These are phyloP conservation scores for Mellilla xanthometata DNA, from an alignment of 2,888 invertebrate species.

Conservation along the genomic window DNA sequence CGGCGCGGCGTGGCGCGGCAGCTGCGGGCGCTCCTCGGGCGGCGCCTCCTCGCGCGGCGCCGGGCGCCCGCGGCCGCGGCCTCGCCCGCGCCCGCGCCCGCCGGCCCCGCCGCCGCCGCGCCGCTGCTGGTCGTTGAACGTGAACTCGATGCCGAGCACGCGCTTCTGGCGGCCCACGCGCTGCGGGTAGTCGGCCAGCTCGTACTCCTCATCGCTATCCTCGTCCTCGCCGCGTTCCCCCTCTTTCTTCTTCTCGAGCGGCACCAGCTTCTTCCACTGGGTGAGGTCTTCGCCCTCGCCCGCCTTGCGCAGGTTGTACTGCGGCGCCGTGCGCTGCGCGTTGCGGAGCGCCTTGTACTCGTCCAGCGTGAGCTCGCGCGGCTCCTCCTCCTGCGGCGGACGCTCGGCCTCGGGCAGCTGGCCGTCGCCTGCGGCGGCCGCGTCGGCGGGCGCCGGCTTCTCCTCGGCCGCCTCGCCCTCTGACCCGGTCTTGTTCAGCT, in stretches of 20 bases:
- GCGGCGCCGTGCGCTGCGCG: conserved; percentile 90
- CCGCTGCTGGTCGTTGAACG: conserved; percentile 91
- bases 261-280: conserved; percentile 96
- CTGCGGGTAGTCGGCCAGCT: conserved; percentile 91
- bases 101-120: conserved; percentile 86
- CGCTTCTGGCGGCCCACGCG: conserved; percentile 94
- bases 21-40: conserved; percentile 62
- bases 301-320: conserved; percentile 95
- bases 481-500: conserved; percentile 75
- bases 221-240: conserved; percentile 84
- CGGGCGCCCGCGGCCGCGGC: conserved; percentile 62
- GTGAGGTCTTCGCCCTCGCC: conserved; percentile 96
- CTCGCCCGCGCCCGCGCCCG: conserved; percentile 82
- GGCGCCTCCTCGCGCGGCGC: conserved; percentile 59
- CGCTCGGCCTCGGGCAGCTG: conserved; percentile 70
- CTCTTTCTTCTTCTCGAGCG: conserved; percentile 90
- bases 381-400: conserved; percentile 87
- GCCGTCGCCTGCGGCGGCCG: conserved; percentile 65
- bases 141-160: conserved; percentile 93
- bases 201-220: conserved; percentile 88
- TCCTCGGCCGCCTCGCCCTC: conserved; percentile 78
- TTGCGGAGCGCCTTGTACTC: conserved; percentile 96
- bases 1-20: conserved; percentile 70
- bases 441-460: conserved; percentile 72
- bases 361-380: conserved; percentile 94